These are phyloP conservation scores for Aegotheles bennettii DNA, from an alignment of 2,113 vertebrate species.

Conservation along the genomic window DNA sequence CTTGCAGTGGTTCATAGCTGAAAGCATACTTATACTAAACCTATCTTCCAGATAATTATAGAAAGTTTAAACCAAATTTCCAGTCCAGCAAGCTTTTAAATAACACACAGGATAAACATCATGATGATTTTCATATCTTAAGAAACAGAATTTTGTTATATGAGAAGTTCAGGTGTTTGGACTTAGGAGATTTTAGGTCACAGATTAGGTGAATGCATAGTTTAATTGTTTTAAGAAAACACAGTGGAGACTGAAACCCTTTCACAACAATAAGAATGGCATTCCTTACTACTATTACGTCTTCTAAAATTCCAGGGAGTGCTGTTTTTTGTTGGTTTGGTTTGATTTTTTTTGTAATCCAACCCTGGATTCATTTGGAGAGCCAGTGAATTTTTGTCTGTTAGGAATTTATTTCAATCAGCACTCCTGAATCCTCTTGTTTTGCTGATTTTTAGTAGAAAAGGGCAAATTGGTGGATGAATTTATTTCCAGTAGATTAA, in stretches of 20 bases:
- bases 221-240: background rate
- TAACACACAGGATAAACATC: background rate
- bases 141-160: background rate
- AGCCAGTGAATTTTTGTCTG: background rate
- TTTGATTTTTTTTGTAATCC: background rate
- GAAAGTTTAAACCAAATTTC: background rate
- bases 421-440: background rate
- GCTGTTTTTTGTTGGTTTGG: background rate
- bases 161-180: background rate
- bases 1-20: background rate
- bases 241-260: background rate
- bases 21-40: background rate
- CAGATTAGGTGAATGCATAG: background rate
- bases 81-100: background rate
- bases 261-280: background rate
- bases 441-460: background rate
- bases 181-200: background rate
- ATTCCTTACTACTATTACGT: background rate
- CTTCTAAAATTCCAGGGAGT: background rate
- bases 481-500: background rate
- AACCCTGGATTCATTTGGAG: background rate
- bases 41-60: background rate
- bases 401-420: background rate
- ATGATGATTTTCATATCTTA: background rate
- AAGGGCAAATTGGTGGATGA: background rate